These are phyloP conservation scores for Semnornis frantzii DNA, from an alignment of 2,113 vertebrate species.

Conservation along the genomic window DNA sequence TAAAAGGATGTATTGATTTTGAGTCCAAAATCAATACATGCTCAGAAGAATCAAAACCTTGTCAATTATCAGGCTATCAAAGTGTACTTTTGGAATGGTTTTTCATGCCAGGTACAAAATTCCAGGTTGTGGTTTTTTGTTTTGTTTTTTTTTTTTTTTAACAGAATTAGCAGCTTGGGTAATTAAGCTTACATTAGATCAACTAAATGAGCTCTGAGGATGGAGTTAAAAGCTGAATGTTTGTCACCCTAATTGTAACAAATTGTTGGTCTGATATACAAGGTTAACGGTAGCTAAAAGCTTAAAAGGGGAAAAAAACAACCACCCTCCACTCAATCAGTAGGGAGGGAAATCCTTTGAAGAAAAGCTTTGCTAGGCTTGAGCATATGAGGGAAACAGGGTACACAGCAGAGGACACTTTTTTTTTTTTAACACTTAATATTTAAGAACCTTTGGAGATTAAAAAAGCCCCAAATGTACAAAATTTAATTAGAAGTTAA, in stretches of 20 bases:
- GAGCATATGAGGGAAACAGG: not conserved
- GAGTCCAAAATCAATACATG: not conserved
- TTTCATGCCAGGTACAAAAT: not conserved
- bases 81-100: not conserved
- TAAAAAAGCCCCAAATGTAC: not conserved
- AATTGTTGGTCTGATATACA: constrained; percentile 2
- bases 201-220: not conserved
- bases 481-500: constrained; percentile 43
- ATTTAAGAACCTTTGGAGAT: constrained; percentile 24
- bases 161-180: not conserved
- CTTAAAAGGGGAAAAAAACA: not conserved
- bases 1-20: not conserved
- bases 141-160: not conserved
- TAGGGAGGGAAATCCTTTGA: constrained; percentile 7
- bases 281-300: constrained; percentile 35
- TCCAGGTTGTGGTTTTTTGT: not conserved
- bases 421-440: not conserved
- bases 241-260: constrained; percentile 35
- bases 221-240: constrained; percentile 32
- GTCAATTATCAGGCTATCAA: not conserved
- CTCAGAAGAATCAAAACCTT: not conserved
- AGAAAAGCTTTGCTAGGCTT: not conserved
- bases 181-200: constrained; percentile 25
- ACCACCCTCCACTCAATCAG: not conserved
- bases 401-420: not conserved